Evolutionary conservation across 2,113 vertebrate genomes (phyloP), one percentile per base, ranked within the genome.

Genomic region (Albula glossodonta): DNA sequence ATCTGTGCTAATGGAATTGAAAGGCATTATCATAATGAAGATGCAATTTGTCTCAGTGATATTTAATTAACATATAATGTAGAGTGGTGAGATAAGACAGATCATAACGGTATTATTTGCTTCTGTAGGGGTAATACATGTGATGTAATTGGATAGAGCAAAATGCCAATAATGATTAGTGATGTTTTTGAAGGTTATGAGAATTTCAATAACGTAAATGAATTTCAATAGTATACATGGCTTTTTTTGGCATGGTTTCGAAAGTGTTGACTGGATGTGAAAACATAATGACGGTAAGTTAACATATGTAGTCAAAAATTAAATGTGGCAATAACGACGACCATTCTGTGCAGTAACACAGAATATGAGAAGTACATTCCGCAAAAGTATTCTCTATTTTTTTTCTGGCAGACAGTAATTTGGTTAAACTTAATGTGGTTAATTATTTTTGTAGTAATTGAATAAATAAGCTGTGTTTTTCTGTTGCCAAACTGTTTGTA

Each of bases 1-100:
- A 60, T 85, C 78, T 63, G 11, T 51, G 48, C 57, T 80, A 85
- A 85, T 80, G 60, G 19, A 63, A 51, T 51, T 31, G 17, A 85
- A 79, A 50, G 25, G 80, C 53, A 81, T 85, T 63, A 63, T 78
- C 60, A 81, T 80, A 81, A 80, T 50, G 53, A 85, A 17, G 80
- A 78, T 22, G 6, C 56, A 66, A 17, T 85, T 78, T 12, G 3
- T 83, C 56, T 83, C 56, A 83, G 63, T 74, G 70, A 74, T 74
- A 31, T 74, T 74, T 74, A n/a, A 74, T 74, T 31, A 74, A n/a
- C 70, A 74, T 74, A 19, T 66, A 19, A 66, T 66, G 60, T 15
- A 19, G 0, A 66, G 60, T 41, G 60, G 70, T 25, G 22, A n/a
- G 31, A 74, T 25, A 31, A 74, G 10, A n/a, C n/a, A 11, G 22